Conservation (phyloP, 2,888 invertebrate genomes). For the Fabriciana adippe region DNA sequence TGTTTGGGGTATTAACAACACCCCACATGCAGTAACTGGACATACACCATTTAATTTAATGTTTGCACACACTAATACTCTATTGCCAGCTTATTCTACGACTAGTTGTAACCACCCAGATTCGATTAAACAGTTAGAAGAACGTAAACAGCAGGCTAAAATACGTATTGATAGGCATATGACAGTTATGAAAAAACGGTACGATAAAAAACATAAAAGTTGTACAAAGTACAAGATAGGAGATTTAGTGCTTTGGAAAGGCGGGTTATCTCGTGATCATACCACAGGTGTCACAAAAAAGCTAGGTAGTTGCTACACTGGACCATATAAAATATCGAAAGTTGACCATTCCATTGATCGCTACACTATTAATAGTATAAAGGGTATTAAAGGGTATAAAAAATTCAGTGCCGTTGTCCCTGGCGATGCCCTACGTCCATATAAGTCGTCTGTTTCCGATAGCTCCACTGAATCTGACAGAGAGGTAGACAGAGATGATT, state of each 20-base stretch:
- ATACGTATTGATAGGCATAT: slow-evolving; percentile 26
- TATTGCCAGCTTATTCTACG: slow-evolving; percentile 17
- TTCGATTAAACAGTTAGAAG: too few species aligned
- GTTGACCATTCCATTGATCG: slow-evolving; percentile 26
- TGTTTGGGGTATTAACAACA: slow-evolving; percentile 40
- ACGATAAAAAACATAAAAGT: slow-evolving; percentile 27
- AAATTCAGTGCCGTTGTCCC: slow-evolving; percentile 27
- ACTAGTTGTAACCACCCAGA: not conserved
- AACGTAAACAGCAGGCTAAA: slow-evolving; percentile 22
- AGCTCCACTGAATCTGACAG: slow-evolving; percentile 22
- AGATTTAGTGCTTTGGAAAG: slow-evolving; percentile 25
- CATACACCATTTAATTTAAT: slow-evolving; percentile 36
- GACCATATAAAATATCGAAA: slow-evolving; percentile 32
- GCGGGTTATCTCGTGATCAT: slow-evolving; percentile 18
- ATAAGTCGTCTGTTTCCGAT: slow-evolving; percentile 22
- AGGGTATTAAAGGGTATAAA: slow-evolving; percentile 29
- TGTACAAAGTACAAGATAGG: slow-evolving; percentile 35
- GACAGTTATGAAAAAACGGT: slow-evolving; percentile 24
- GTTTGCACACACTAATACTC: slow-evolving; percentile 34
- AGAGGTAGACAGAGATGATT: slow-evolving; percentile 39
- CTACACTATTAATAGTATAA: slow-evolving; percentile 28
- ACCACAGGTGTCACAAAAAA: slow-evolving; percentile 25
- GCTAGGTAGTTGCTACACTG: slow-evolving; percentile 24
- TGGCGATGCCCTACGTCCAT: not conserved
- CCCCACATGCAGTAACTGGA: slow-evolving; percentile 26